Base-by-base conservation (phyloP, 2,888 invertebrate species). In the Sipha maydis region DNA sequence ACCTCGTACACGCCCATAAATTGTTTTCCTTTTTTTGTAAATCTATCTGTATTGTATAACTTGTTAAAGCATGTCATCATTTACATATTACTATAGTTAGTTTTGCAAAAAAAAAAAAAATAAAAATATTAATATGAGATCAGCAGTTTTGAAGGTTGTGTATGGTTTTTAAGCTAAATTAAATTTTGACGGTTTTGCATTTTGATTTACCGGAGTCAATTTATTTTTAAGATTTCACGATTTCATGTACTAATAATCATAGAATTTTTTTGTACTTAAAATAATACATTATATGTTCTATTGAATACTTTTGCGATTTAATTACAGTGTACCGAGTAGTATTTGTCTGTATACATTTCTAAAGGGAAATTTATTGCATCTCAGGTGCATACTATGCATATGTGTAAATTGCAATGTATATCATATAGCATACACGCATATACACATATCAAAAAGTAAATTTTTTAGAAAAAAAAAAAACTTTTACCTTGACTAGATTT, bases 61-160 rank as follows among this genome's bases (percentile, higher is more conserved):
- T 77, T 67, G 67, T 85, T 77, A 48, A 69, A 78, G 67, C 67
- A 25, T 69, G 77, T 85, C 77, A 67, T 85, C 31, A 61, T 84
- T 84, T 75, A 61, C 73, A 71, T 56, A 31, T 83, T 83, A 56
- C 31, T 61, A 25, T 28, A 67, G 19, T 21, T 75, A 38, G 41
- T 28, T 34, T 21, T 73, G 38, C 61, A 28, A 61, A 75, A 85
- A 67, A 67, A 48, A 77, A 85, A 41, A 25, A 67, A 25, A 67
- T 19, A 31, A 77, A 77, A 85, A 41, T 41, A 41, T 41, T 77
- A 31, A 69, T 34, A 69, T 19, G 48, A 54, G 69, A 78, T 69
- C 77, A 11, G 48, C n/a, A 19, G 48, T 69, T 78, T 85, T n/a
- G 77, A 85, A 78, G 77, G 85, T 77, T 54, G 21, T 54, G 11